Evolutionary conservation across 2,113 vertebrate genomes (phyloP), one percentile per base, ranked within the genome.

Genomic region (Stomatorhinus ivindoensis): DNA sequence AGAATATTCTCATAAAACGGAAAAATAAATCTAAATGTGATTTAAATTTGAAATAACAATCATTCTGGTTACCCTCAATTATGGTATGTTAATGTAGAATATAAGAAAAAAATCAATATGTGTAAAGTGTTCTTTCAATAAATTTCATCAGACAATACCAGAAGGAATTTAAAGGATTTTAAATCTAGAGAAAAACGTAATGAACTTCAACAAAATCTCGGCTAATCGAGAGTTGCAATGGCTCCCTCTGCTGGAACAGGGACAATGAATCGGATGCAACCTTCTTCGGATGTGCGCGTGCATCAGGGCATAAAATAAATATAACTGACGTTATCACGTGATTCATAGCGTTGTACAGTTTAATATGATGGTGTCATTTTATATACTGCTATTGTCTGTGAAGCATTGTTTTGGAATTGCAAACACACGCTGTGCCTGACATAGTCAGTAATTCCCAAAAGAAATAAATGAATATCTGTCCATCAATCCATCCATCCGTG

Each of bases 211-310:
- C 7, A 84, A 69, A 24, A 19, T 27, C n/a, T 15, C 7, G 21
- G 19, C 51, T 6, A 91, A 53, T 92, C 92, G 90, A 90, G 87
- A 94, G 92, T 93, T 93, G 89, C 89, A 91, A 92, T 93, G 94
- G 93, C 95, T 85, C 95, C 95, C 94, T 95, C 96, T 96, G 93
- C 94, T 96, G 96, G 95, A 90, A 39, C 86, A 61, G 10, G 10
- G 73, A 42, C 73, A 39, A 39, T 19, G 4, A 76, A 19, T 76
- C 35, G 5, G 15, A 8, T 6, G 73, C 73, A 80, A 39, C 73
- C 31, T 39, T 39, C 15, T 76, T 80, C 15, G 35, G 1, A 80
- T 31, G 15, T 80, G 7, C 73, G 73, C 6, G 73, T 80, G 31
- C 35, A 19, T 42, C 42, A 3, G 73, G 7, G 35, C 17, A 42